Percentiles rank a stretch among this genome's conserved stretches.
Evolutionary conservation across 1,140 invertebrate species (phyloP).

Genomic region (Micrasema minimum): DNA sequence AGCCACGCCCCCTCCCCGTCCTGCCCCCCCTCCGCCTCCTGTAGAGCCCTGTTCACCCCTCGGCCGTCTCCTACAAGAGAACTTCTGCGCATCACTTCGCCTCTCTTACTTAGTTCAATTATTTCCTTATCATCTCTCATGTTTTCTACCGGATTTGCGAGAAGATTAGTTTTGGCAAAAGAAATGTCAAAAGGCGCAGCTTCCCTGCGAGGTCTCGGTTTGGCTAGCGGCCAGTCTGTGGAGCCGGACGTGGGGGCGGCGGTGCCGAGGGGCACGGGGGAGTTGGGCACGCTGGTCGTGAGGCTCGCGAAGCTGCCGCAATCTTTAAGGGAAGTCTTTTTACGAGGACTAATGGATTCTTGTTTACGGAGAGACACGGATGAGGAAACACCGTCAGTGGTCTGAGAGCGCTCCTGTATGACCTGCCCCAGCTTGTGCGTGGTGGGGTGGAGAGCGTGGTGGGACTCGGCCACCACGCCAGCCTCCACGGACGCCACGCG

Average conservation of each 20-base stretch:
- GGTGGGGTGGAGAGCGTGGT: conserved; percentile 50
- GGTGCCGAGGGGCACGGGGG: conserved; percentile 55
- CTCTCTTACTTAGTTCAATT: conserved; percentile 57
- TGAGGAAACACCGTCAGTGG: conserved; percentile 54
- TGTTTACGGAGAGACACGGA: conserved; percentile 50
- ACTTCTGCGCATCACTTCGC: conserved; percentile 48
- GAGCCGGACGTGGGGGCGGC: conserved; percentile 52
- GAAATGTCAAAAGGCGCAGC: conserved; percentile 43
- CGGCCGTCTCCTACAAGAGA: conserved; percentile 31
- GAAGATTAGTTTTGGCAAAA: conserved; percentile 29
- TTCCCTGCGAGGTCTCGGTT: conserved; percentile 56
- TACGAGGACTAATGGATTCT: conserved; percentile 54
- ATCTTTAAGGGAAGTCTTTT: conserved; percentile 42
- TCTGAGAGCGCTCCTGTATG: conserved; percentile 57
- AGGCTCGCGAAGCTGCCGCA: conserved; percentile 4
- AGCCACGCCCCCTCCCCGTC: conserved; percentile 46
- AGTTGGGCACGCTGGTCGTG: conserved; percentile 50
- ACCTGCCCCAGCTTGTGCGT: conserved; percentile 63
- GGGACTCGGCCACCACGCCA: conserved; percentile 11
- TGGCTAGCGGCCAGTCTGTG: conserved; percentile 56
- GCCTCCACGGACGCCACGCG: conserved; percentile 49
- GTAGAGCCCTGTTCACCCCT: conserved; percentile 5
- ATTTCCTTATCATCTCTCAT: conserved; percentile 61
- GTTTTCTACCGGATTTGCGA: conserved; percentile 51
- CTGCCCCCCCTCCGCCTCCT: conserved; percentile 33